Percentiles rank a stretch among this genome's conserved stretches.
These are phyloP conservation scores for Drosophila ochracea DNA, from an alignment of 2,888 invertebrate species.

Conservation along the genomic window DNA sequence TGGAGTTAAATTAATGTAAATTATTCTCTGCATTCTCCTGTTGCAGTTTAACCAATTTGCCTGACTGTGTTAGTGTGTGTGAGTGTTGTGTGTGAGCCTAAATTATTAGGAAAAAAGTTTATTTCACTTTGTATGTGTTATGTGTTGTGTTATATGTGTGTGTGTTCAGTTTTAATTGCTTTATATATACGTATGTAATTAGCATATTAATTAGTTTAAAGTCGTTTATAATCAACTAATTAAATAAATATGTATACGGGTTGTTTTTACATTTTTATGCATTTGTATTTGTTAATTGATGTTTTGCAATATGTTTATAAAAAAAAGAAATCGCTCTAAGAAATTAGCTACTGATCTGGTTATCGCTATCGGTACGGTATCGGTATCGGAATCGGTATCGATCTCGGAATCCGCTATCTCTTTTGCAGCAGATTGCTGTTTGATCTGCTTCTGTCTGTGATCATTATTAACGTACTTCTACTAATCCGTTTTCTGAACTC, in stretches of 20 bases:
- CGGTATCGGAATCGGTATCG: background rate
- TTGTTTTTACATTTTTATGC: constrained; percentile 41
- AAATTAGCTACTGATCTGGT: constrained; percentile 30
- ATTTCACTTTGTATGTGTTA: constrained; percentile 39
- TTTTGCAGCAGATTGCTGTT: background rate
- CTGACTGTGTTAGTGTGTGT: constrained; percentile 8
- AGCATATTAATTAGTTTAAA: constrained; percentile 73
- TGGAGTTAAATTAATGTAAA: constrained; percentile 36
- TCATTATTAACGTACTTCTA: background rate
- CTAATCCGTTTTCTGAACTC: constrained; percentile 10
- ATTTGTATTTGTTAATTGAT: constrained; percentile 33
- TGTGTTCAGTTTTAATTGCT: constrained; percentile 47
- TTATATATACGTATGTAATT: constrained; percentile 66
- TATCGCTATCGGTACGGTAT: background rate
- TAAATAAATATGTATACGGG: constrained; percentile 70
- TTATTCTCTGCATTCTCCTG: constrained; percentile 25
- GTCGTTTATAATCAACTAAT: constrained; percentile 67
- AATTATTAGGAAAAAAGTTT: constrained; percentile 67
- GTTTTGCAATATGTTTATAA: constrained; percentile 20
- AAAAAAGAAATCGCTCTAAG: constrained; percentile 18
- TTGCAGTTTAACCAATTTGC: constrained; percentile 10
- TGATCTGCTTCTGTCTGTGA: background rate
- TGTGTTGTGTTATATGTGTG: constrained; percentile 23
- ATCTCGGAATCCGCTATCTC: background rate
- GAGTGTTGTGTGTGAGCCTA: constrained; percentile 53